Evolutionary conservation across 2,888 invertebrate genomes (phyloP).

Genomic region (Seira musarum): DNA sequence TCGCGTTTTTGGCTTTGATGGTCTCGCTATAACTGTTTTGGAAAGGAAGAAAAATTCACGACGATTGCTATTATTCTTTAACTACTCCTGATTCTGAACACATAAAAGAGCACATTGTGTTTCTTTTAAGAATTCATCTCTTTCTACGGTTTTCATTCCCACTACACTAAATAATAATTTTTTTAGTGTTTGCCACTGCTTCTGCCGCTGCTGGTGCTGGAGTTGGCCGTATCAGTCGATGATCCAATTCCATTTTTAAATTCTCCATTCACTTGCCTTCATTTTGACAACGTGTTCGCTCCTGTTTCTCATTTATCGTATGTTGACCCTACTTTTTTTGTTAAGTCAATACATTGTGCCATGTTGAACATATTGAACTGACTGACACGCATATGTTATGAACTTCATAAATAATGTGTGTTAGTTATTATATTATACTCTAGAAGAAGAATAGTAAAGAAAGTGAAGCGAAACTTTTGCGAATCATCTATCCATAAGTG

Average conservation of each 20-base stretch:
- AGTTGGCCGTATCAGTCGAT: slow-evolving; percentile 12
- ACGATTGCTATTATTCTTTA: too few relatives aligned
- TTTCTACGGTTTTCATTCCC: slow-evolving; percentile 17
- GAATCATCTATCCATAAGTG: too few relatives aligned
- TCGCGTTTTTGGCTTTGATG: too few relatives aligned
- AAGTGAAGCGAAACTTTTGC: too few relatives aligned
- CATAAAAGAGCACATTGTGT: too few relatives aligned
- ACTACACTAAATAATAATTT: slow-evolving; percentile 23
- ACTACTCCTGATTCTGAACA: too few relatives aligned
- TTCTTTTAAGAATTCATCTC: too few relatives aligned
- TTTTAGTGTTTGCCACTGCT: background rate
- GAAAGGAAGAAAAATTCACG: too few relatives aligned
- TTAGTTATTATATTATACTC: background rate
- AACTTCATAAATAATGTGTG: slow-evolving; percentile 7
- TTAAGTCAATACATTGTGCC: slow-evolving; percentile 55
- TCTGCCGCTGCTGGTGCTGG: background rate
- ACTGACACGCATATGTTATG: slow-evolving; percentile 19
- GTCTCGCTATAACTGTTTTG: too few relatives aligned
- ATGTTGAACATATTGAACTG: slow-evolving; percentile 34
- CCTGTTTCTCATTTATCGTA: slow-evolving; percentile 48
- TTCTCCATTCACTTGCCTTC: too few relatives aligned
- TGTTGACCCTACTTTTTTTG: slow-evolving; percentile 50
- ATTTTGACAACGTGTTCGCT: too few relatives aligned
- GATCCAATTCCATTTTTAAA: slow-evolving; percentile 29
- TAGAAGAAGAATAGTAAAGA: background rate